phyloP scores from a whole-genome alignment of 2,888 invertebrate species.

The Gymnoscelis rufifasciata region DNA sequence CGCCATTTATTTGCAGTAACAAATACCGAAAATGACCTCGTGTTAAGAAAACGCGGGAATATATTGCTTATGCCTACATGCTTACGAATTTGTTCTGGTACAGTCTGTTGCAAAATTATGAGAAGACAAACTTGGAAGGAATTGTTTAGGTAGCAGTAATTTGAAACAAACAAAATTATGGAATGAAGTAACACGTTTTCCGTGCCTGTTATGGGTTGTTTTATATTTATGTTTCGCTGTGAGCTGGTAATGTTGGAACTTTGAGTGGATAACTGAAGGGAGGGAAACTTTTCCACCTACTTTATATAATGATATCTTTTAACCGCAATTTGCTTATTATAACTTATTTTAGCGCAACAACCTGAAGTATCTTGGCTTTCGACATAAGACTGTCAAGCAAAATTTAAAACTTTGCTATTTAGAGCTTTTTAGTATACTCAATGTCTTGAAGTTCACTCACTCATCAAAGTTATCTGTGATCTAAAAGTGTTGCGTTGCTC shows the following conservation, averaged over 20 bases:
- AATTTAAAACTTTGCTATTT: too few species aligned
- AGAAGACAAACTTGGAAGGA: conserved; percentile 11
- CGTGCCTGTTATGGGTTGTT: background rate
- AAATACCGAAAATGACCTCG: conserved; percentile 19
- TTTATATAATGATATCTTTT: background rate
- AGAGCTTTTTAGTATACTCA: too few species aligned
- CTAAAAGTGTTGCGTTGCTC: too few species aligned
- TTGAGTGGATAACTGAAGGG: background rate
- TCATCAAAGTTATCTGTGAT: too few species aligned
- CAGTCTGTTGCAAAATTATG: conserved; percentile 19
- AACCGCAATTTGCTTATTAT: background rate
- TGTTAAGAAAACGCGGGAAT: conserved; percentile 26
- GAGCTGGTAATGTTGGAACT: background rate
- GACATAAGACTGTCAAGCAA: too few species aligned
- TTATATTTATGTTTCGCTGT: conserved; percentile 2
- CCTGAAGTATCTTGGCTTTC: too few species aligned
- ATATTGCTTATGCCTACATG: conserved; percentile 23
- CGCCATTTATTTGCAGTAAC: too few species aligned
- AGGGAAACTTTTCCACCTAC: background rate
- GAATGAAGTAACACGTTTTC: conserved; percentile 3
- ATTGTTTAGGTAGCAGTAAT: conserved; percentile 17
- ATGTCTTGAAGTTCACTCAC: too few species aligned
- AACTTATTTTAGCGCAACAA: too few species aligned
- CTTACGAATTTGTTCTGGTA: conserved; percentile 21
- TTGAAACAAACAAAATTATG: conserved; percentile 11